These are phyloP conservation scores for Eudemis profundana DNA, from an alignment of 2,888 invertebrate species.

Conservation along the genomic window DNA sequence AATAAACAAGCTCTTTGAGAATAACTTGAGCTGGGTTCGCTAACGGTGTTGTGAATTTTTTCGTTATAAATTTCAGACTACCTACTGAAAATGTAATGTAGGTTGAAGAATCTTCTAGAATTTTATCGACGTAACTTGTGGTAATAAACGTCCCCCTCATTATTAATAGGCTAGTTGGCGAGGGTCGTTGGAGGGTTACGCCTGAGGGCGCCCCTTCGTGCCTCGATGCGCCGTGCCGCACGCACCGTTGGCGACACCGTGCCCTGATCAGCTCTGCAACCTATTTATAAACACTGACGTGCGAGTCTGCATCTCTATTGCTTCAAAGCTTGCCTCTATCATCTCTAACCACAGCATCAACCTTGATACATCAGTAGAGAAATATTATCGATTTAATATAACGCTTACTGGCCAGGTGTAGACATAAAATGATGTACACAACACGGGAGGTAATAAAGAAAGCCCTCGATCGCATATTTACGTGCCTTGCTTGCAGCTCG, in stretches of 20 bases:
- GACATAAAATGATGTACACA: no score
- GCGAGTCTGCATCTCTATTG: slow-evolving; percentile 46
- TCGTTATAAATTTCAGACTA: slow-evolving; percentile 3
- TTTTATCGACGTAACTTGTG: slow-evolving; percentile 23
- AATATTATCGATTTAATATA: slow-evolving; percentile 27
- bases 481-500: no score
- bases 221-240: slow-evolving; percentile 55
- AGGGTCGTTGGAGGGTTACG: slow-evolving; percentile 61
- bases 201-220: slow-evolving; percentile 63
- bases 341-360: slow-evolving; percentile 18
- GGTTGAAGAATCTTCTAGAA: neutral
- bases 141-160: slow-evolving; percentile 22
- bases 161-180: slow-evolving; percentile 42
- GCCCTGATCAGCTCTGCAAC: slow-evolving; percentile 54
- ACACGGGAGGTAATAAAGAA: no score
- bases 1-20: slow-evolving; percentile 63
- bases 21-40: slow-evolving; percentile 18
- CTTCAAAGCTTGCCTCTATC: slow-evolving; percentile 31
- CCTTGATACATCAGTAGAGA: slow-evolving; percentile 18
- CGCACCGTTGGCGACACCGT: slow-evolving; percentile 70
- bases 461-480: no score
- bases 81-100: neutral
- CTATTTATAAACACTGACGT: slow-evolving; percentile 69
- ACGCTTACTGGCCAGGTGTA: neutral
- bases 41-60: slow-evolving; percentile 9